Evolutionary conservation across 2,797 vertebrate species (phyloP), one percentile per base, ranked within the genome.

Genomic region (Antennarius maculatus): DNA sequence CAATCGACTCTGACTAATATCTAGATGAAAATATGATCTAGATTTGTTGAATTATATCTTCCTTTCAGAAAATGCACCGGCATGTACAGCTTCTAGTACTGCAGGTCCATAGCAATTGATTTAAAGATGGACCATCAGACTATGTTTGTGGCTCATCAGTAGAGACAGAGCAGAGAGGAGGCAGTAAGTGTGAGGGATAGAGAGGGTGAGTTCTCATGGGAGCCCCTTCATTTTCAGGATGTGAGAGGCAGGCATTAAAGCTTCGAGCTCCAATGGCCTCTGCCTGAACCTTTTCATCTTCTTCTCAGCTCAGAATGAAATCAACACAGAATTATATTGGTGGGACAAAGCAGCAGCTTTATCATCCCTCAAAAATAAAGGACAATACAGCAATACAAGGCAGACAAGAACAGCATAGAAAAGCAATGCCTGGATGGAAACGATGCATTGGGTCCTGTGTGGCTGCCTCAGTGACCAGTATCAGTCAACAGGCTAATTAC

Each of bases 191-290:
- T 61, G 55, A 63, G 43, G 49, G 54, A 51, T 64, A 54, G 43
- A 60, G 34, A 54, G 56, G 48, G 74, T 11, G 61, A 17, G 39
- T 62, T 66, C 84, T 69, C 53, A 0, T 58, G 64, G 75, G 80
- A 74, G 49, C 17, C 39, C 58, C 63, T 75, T 76, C 65, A 73
- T 77, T 82, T 70, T 76, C 66, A 61, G 62, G 31, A 83, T 72
- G 65, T 54, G 51, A 41, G 48, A 78, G 50, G 69, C 61, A 76
- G 81, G 82, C 58, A 62, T 82, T 82, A 80, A 23, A 87, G 71
- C 66, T 34, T 53, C 75, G 42, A 66, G 69, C 52, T 70, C 59
- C 71, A 60, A 57, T 85, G 82, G 76, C 85, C 85, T 82, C 79
- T 58, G 72, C 74, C 54, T 83, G 83, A 86, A 77, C 82, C 63